These are phyloP conservation scores for Motacilla alba DNA, from an alignment of 2,113 vertebrate species.

Conservation along the genomic window DNA sequence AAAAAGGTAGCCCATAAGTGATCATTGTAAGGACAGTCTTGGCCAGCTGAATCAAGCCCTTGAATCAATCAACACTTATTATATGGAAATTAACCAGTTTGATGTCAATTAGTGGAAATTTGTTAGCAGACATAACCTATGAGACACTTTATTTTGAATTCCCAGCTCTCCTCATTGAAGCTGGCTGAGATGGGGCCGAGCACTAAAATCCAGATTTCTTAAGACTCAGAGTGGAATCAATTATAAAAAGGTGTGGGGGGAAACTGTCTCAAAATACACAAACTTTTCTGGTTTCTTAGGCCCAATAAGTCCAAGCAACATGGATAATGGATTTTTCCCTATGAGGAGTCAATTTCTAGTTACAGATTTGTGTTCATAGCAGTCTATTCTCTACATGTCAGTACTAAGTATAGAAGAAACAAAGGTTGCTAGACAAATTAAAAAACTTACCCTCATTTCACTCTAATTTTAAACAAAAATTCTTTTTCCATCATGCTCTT, in stretches of 20 bases:
- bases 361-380: not conserved
- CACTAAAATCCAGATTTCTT: not conserved
- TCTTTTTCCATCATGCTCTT: not conserved
- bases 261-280: not conserved
- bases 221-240: not conserved
- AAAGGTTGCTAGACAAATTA: not conserved
- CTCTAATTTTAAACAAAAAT: not conserved
- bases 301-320: slow-evolving; percentile 36
- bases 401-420: not conserved
- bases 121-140: slow-evolving; percentile 71
- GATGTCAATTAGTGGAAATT: slow-evolving; percentile 81
- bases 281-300: slow-evolving; percentile 42
- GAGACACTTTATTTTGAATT: slow-evolving; percentile 58
- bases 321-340: not conserved
- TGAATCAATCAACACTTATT: slow-evolving; percentile 84
- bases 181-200: not conserved
- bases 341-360: not conserved
- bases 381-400: not conserved
- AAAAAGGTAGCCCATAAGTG: slow-evolving; percentile 70
- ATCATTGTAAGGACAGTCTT: slow-evolving; percentile 57
- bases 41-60: slow-evolving; percentile 48
- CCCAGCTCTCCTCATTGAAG: slow-evolving; percentile 4
- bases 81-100: slow-evolving; percentile 81
- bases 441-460: not conserved
- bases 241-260: not conserved